These are phyloP conservation scores for Takifugu flavidus DNA, from an alignment of 2,113 vertebrate species.

Conservation along the genomic window DNA sequence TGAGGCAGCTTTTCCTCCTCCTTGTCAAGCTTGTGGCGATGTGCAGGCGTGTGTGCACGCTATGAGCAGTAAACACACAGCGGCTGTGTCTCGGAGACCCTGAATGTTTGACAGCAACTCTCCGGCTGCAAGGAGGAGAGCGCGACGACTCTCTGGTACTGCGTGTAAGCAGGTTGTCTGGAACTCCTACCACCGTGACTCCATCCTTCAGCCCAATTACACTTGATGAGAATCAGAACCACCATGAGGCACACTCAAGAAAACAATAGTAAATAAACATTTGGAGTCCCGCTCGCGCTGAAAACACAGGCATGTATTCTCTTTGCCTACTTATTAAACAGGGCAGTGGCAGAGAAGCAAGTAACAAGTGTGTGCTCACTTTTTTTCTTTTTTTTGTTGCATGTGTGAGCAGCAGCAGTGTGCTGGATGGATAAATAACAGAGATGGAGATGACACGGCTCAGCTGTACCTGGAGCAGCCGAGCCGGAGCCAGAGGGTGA, in stretches of 20 bases:
- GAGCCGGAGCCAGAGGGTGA: slow-evolving; percentile 38
- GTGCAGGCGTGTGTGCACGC: slow-evolving; percentile 10
- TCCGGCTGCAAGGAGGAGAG: slow-evolving; percentile 49
- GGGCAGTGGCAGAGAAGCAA: slow-evolving; percentile 16
- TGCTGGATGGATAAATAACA: slow-evolving; percentile 44
- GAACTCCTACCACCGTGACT: slow-evolving; percentile 56
- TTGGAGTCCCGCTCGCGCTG: slow-evolving; percentile 44
- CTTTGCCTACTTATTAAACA: slow-evolving; percentile 40
- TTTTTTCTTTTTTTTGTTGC: not conserved
- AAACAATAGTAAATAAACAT: slow-evolving; percentile 46
- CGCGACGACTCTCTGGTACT: slow-evolving; percentile 38
- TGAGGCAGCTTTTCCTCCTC: slow-evolving; percentile 1
- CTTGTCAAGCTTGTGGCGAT: slow-evolving; percentile 1
- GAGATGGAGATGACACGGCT: slow-evolving; percentile 37
- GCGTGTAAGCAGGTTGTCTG: slow-evolving; percentile 46
- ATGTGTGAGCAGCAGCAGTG: slow-evolving; percentile 22
- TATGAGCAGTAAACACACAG: slow-evolving; percentile 41
- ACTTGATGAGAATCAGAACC: slow-evolving; percentile 49
- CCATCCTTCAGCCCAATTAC: slow-evolving; percentile 62
- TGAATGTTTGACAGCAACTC: slow-evolving; percentile 59
- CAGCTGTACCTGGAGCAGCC: slow-evolving; percentile 36
- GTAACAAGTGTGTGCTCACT: slow-evolving; percentile 24
- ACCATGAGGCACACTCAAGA: slow-evolving; percentile 33
- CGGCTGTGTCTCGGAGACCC: slow-evolving; percentile 33
- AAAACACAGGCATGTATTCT: slow-evolving; percentile 51